A percentile compares a stretch with the other conserved stretches of the same genome.
Evolutionary conservation across 2,797 vertebrate species (phyloP).

Genomic region (Malacoraja senta): DNA sequence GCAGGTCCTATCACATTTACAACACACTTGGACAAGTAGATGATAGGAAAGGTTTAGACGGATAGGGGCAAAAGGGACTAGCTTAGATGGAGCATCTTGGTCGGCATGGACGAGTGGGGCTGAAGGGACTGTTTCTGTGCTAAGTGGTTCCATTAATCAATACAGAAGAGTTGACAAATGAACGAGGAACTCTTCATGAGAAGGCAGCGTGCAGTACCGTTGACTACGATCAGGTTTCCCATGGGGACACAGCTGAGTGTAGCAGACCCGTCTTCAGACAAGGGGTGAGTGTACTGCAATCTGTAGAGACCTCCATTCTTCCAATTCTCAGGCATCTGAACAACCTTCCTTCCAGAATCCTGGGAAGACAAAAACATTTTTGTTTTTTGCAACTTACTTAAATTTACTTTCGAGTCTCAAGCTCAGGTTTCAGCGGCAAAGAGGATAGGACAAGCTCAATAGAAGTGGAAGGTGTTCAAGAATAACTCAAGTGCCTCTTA

Average conservation of each 20-base stretch:
- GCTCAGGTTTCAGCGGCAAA: neutral
- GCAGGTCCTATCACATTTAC: too few relatives aligned
- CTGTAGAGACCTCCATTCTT: slow-evolving; percentile 65
- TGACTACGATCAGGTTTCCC: slow-evolving; percentile 70
- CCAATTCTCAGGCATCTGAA: slow-evolving; percentile 79
- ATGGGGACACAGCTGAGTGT: slow-evolving; percentile 70
- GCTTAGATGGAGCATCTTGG: too few relatives aligned
- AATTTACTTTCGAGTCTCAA: neutral
- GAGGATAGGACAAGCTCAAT: too few relatives aligned
- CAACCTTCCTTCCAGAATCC: slow-evolving; percentile 60
- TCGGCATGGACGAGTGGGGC: too few relatives aligned
- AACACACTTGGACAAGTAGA: too few relatives aligned
- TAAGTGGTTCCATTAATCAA: neutral
- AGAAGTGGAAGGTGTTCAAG: neutral
- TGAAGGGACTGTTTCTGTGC: too few relatives aligned
- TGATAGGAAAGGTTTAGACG: too few relatives aligned
- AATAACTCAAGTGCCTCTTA: neutral
- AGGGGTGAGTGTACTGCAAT: slow-evolving; percentile 75
- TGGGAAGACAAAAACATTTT: slow-evolving; percentile 44
- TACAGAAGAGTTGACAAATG: neutral
- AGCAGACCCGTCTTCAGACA: slow-evolving; percentile 69
- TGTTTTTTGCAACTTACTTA: neutral
- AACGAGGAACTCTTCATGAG: neutral
- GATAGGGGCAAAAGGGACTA: too few relatives aligned
- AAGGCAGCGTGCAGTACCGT: slow-evolving; percentile 59